Percentiles rank a stretch among this genome's conserved stretches.
Evolutionary conservation across 2,797 vertebrate genomes (phyloP).

Genomic region (Arnoldichthys spilopterus): DNA sequence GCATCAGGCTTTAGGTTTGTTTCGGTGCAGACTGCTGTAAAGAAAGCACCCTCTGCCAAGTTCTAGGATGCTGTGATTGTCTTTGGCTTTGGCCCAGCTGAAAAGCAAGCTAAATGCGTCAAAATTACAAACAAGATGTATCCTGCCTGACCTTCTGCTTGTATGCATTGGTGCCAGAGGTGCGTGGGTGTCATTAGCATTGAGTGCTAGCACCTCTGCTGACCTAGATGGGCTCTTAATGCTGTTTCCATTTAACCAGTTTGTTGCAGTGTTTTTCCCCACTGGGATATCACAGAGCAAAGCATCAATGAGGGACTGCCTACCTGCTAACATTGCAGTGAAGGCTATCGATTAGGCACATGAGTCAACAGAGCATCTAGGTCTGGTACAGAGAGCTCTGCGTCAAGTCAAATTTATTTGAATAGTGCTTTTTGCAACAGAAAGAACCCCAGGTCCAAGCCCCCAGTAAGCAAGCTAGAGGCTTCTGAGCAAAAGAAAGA

Average conservation of each 20-base stretch:
- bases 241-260: conserved; percentile 37
- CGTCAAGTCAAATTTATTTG: not conserved
- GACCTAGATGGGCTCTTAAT: conserved; percentile 13
- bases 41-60: conserved; percentile 54
- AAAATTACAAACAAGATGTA: conserved; percentile 70
- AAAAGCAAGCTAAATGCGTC: conserved; percentile 45
- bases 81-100: conserved; percentile 62
- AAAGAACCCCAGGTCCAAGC: too few species aligned
- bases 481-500: too few species aligned
- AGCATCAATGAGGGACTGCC: conserved; percentile 49
- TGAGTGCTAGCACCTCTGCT: not conserved
- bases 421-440: too few species aligned
- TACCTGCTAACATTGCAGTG: conserved; percentile 59
- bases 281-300: conserved; percentile 65
- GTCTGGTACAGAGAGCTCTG: conserved; percentile 47
- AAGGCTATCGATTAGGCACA: conserved; percentile 61
- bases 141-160: conserved; percentile 66
- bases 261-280: conserved; percentile 69
- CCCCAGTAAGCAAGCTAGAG: too few species aligned
- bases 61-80: conserved; percentile 62
- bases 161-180: conserved; percentile 44
- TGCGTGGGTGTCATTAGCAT: not conserved
- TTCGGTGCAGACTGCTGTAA: conserved; percentile 57
- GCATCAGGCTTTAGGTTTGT: conserved; percentile 40
- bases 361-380: conserved; percentile 57